Evolutionary conservation across 2,888 invertebrate genomes (phyloP), one percentile per base, ranked within the genome.

Genomic region (Dolichopus griseipennis): DNA sequence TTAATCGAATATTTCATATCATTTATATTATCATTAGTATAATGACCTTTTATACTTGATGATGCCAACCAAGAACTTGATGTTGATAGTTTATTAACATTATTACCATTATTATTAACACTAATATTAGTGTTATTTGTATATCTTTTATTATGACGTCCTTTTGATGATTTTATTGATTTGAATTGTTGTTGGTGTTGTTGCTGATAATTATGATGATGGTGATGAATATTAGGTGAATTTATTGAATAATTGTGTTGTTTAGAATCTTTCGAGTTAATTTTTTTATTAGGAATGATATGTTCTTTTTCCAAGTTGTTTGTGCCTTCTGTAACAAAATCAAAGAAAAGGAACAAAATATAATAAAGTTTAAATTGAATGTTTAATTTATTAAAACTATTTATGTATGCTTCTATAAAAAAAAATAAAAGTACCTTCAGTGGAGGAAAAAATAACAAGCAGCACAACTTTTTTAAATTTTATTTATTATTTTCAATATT

Each of bases 1-100:
- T 93, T 93, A 70, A 89, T 85, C 73, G 93, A 92, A 79, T 92
- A 90, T 77, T 91, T 91, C 80, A 93, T 86, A 75, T 90, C 88
- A 22, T 89, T 82, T 65, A 94, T 88, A 15, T n/a, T n/a, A n/a
- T 85, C 84, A 41, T 88, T 88, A 1, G 89, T 88, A 79, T 95
- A 5, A 27, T 27, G 94, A 18, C 92, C 93, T 80, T 93, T 94
- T 73, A 95, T 84, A 68, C 90, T 88, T 71, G 90, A 87, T 41
- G 90, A 87, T 41, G 90, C 82, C 72, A 93, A 84, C 92, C 92
- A 94, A n/a, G 87, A 86, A 78, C 92, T 91, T n/a, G 81, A 62
- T 33, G 33, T 9, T 33, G 33, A 20, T 22, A 22, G 5, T 22
- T 62, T 62, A 62, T 12, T 62, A 62, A 22, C 62, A 22, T 22